Base-by-base conservation (phyloP, 2,888 invertebrate species). In the Volucella inanis region DNA sequence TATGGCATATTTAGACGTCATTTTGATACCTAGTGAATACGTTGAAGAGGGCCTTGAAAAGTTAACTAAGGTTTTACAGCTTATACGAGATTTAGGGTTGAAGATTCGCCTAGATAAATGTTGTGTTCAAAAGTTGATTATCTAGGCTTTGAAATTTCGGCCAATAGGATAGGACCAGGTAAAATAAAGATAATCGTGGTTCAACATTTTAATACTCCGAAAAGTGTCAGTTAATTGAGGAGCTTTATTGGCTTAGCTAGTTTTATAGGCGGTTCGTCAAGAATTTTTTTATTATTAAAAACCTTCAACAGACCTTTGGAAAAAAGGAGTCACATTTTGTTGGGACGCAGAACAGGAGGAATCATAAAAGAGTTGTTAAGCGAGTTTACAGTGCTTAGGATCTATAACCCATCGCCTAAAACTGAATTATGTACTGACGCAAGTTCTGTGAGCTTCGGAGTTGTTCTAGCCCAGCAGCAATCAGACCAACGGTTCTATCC, bases 1-100 rank as follows among this genome's bases (percentile, higher is more conserved):
- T 39, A 39, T 57, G 11, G 57, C 57, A 39, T 14, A 39, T 14
- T 57, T 39, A n/a, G 57, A 50, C 15, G 50, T 15, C n/a, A n/a
- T n/a, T n/a, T n/a, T 14, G 15, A 50, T 14, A 2, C 3, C 50
- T 14, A 50, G 50, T 9, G 18, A 50, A 14, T 15, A 9, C 3
- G 9, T 50, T 18, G 50, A 50, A 50, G 50, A 50, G 15, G 50
- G 50, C 14, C 15, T 3, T 18, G 18, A 18, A 18, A 18, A 18
- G 18, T 18, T 18, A 1, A 18, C 1, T 18, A 18, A 1, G 2
- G 50, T 50, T 4, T 50, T 15, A 6, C 15, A 50, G 3, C 50
- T 50, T 14, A 50, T 50, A 50, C 50, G 50, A 9, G 50, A 50
- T 9, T 50, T 15, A 14, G 1, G 15, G 4, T 18, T 50, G 15